A percentile compares a stretch with the other conserved stretches of the same genome.
phyloP scores from a whole-genome alignment of 2,888 invertebrate species.

The Scelioninae gen. 1 region DNA sequence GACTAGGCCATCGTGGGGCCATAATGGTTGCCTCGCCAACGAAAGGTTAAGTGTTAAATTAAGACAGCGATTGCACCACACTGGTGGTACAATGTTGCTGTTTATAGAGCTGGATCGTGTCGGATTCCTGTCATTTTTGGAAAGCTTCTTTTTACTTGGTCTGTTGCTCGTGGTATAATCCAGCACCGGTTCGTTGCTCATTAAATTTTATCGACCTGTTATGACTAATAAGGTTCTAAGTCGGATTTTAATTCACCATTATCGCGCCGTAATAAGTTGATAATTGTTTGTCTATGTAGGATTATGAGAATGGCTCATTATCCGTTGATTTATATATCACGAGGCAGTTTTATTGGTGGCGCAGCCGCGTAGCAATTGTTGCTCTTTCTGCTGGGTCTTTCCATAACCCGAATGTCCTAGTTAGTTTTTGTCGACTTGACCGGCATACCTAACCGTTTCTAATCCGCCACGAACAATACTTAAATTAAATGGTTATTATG shows the following conservation, averaged over 20 bases:
- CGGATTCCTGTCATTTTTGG: slow-evolving; percentile 45
- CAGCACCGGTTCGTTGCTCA: slow-evolving; percentile 20
- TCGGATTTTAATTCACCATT: slow-evolving; percentile 18
- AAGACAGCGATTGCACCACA: slow-evolving; percentile 14
- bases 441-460: slow-evolving; percentile 1
- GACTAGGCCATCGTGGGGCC: neutral
- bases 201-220: slow-evolving; percentile 54
- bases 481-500: slow-evolving; percentile 30
- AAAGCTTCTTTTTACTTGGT: slow-evolving; percentile 21
- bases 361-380: slow-evolving; percentile 1
- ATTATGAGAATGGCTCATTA: slow-evolving; percentile 26
- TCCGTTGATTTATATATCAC: slow-evolving; percentile 26
- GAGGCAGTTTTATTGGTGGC: neutral
- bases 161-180: neutral
- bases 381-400: neutral
- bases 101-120: slow-evolving; percentile 26
- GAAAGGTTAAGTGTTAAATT: slow-evolving; percentile 32
- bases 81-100: slow-evolving; percentile 10
- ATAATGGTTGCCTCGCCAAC: slow-evolving; percentile 5
- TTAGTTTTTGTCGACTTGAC: slow-evolving; percentile 8
- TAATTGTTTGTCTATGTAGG: slow-evolving; percentile 38
- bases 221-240: slow-evolving; percentile 42
- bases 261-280: slow-evolving; percentile 39
- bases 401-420: slow-evolving; percentile 1
- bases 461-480: slow-evolving; percentile 15